Conservation (phyloP, 2,797 vertebrate genomes). For the Tangara arthus region DNA sequence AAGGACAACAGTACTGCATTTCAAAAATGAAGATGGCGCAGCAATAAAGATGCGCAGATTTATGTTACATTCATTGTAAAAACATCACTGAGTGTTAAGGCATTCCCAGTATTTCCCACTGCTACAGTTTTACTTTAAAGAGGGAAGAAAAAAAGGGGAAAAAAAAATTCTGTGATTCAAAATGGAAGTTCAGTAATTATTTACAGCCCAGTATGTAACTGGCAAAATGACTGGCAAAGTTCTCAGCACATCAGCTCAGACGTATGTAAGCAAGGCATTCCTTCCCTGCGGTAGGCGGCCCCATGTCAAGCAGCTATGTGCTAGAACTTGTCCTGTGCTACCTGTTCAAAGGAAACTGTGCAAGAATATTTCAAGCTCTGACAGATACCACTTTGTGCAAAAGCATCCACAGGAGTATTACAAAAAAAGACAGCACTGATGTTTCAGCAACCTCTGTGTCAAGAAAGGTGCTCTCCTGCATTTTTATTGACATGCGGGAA, state of each 20-base stretch:
- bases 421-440: constrained; percentile 46
- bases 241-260: constrained; percentile 10
- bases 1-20: not conserved
- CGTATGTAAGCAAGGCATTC: constrained; percentile 1
- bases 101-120: not conserved
- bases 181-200: constrained; percentile 13
- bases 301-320: constrained; percentile 23
- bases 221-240: constrained; percentile 19
- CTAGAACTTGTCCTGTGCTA: constrained; percentile 53
- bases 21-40: not conserved
- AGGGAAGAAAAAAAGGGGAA: not conserved
- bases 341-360: constrained; percentile 60
- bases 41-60: not conserved
- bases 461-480: constrained; percentile 35
- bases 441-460: constrained; percentile 42
- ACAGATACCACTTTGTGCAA: constrained; percentile 46
- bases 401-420: constrained; percentile 52
- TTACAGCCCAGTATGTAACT: not conserved
- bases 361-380: constrained; percentile 58
- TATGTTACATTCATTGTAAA: not conserved
- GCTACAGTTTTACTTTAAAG: not conserved
- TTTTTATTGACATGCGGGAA: constrained; percentile 24
- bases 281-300: not conserved
- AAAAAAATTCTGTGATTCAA: not conserved
- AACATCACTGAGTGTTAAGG: not conserved